Evolutionary conservation across 2,888 invertebrate genomes (phyloP), one percentile per base, ranked within the genome.

Genomic region (Tanaodytes sp.): DNA sequence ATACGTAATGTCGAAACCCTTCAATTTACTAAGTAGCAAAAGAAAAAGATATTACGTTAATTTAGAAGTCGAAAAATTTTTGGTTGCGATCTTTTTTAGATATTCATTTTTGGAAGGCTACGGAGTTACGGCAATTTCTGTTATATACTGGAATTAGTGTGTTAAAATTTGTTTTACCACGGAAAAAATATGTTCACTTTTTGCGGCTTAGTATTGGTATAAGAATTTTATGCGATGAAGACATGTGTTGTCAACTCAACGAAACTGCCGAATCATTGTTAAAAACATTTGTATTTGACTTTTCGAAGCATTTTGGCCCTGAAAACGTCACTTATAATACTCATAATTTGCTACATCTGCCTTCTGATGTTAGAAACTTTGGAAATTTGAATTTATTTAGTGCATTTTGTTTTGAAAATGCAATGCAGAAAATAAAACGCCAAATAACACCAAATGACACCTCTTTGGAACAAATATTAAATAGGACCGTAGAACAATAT

Each of bases 291-390:
- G n/a, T n/a, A n/a, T n/a, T n/a, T n/a, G n/a, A n/a, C n/a, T n/a
- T n/a, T n/a, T n/a, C n/a, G n/a, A n/a, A n/a, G n/a, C n/a, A n/a
- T 33, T 79, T 77, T 54, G 73, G 74, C 9, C 11, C 14, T 8
- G n/a, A 65, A 18, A 69, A 65, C 18, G 27, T 77, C n/a, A 63
- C 74, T 0, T 77, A 79, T 51, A 78, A 79, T 68, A 59, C 77
- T n/a, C 79, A 80, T 51, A 52, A 54, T 16, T 45, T 80, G 0
- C 20, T 72, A 18, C 79, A 80, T 70, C 45, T 80, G 6, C 19
- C 65, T 14, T 48, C 52, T 30, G 65, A 12, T n/a, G 46, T 33
- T 5, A n/a, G 16, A 33, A 31, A 19, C 2, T 46, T 33, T 19
- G 46, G 46, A 11, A 19, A 40, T 1, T 52, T 71, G 14, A 37